Evolutionary conservation across 2,113 vertebrate genomes (phyloP).

Genomic region (Gila orcuttii): DNA sequence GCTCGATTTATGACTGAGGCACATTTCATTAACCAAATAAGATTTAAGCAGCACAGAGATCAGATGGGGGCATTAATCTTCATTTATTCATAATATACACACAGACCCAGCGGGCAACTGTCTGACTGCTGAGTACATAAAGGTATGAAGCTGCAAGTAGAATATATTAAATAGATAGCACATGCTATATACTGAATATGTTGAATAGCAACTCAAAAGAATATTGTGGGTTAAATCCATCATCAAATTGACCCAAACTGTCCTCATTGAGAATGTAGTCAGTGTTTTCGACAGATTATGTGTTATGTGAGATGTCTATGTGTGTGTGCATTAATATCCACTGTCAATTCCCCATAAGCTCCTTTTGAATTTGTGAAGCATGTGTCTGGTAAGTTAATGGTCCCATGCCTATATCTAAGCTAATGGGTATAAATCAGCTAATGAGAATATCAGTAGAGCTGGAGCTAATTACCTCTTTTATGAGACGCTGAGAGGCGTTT

Average conservation of each 20-base stretch:
- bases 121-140: constrained; percentile 13
- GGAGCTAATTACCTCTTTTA: constrained; percentile 65
- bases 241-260: background rate
- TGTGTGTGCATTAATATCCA: background rate
- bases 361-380: constrained; percentile 19
- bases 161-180: background rate
- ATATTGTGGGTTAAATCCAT: background rate
- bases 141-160: background rate
- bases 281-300: background rate
- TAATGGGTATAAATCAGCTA: constrained; percentile 67
- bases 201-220: background rate
- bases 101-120: constrained; percentile 51
- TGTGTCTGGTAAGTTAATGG: constrained; percentile 30
- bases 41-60: constrained; percentile 44
- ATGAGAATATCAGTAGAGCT: constrained; percentile 63
- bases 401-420: constrained; percentile 39
- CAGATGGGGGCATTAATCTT: constrained; percentile 44
- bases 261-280: background rate
- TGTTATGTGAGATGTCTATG: constrained; percentile 8
- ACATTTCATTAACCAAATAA: constrained; percentile 59
- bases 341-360: constrained; percentile 19
- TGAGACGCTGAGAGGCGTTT: constrained; percentile 61
- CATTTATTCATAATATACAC: constrained; percentile 14
- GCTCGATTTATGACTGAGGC: constrained; percentile 21
- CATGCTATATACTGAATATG: background rate